Percentiles rank a stretch among this genome's conserved stretches.
phyloP scores from a whole-genome alignment of 2,113 vertebrate genomes.

The Calonectris borealis region DNA sequence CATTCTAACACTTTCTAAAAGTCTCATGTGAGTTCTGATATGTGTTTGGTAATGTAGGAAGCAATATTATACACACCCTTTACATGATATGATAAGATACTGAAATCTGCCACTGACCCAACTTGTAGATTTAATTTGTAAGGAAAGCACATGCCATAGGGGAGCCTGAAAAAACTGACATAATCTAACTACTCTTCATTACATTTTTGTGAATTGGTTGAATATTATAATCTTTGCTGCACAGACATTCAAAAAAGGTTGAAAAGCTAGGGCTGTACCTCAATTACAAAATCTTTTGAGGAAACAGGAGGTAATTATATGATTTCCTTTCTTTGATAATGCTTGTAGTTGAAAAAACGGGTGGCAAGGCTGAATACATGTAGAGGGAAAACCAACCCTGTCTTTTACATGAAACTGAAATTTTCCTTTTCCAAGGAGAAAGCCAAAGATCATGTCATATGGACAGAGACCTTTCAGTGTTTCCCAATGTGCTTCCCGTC shows the following conservation, averaged over 20 bases:
- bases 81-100: not conserved
- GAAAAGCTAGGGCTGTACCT: not conserved
- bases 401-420: not conserved
- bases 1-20: not conserved
- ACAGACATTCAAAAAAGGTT: not conserved
- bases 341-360: not conserved
- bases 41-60: not conserved
- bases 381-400: not conserved
- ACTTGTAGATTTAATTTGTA: not conserved
- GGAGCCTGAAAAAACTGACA: not conserved
- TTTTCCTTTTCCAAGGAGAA: not conserved
- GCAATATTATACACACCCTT: not conserved
- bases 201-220: not conserved
- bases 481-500: not conserved
- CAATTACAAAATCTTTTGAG: not conserved
- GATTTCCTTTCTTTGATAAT: not conserved
- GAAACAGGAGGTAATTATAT: not conserved
- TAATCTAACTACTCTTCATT: not conserved
- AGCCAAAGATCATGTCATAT: accelerated
- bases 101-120: not conserved
- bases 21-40: not conserved
- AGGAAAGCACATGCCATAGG: not conserved
- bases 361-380: not conserved
- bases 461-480: not conserved
- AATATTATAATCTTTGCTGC: not conserved